Evolutionary conservation across 1,140 invertebrate species (phyloP), one percentile per base, ranked within the genome.

Genomic region (Drosophila subpulchrella): DNA sequence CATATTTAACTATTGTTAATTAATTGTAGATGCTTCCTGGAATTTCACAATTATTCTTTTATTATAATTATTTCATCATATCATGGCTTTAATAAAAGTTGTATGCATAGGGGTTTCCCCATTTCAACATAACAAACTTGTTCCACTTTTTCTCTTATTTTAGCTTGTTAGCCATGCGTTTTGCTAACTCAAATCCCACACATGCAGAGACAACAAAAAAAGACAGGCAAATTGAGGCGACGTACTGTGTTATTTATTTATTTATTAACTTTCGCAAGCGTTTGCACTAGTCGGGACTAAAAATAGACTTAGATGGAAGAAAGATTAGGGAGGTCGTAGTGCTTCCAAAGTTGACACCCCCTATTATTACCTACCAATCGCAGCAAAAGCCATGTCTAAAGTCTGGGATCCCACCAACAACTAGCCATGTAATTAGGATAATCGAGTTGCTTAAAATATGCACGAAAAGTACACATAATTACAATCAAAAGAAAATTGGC

Each of bases 381-480:
- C n/a, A 4, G 20, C 7, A 51, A 42, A 17, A 36, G 12, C 24
- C 13, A 41, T n/a, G n/a, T 17, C 20, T 32, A 36, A 39, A 30
- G 24, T 24, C 55, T 59, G 59, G 30, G n/a, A 41, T 42, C 39
- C 57, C 12, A n/a, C 36, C 13, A 34, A 27, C 58, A 32, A 34
- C 38, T 13, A 44, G 47, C 47, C 81, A 57, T 61, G 65, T 86
- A 78, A 82, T 88, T 82, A 78, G 57, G 68, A 75, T 70, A 86
- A 88, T 82, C 36, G 65, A 53, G 70, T 65, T 50, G 53, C 62
- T 42, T 85, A 66, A 81, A 84, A 81, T 84, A 88, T 88, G 70
- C 82, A 81, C 11, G 30, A 67, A 79, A 50, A 56, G 48, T 66
- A 62, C 71, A 71, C 59, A 82, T 76, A 70, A 75, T 75, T 75